These are phyloP conservation scores for Acrocephalus arundinaceus DNA, from an alignment of 2,113 vertebrate species.

Conservation along the genomic window DNA sequence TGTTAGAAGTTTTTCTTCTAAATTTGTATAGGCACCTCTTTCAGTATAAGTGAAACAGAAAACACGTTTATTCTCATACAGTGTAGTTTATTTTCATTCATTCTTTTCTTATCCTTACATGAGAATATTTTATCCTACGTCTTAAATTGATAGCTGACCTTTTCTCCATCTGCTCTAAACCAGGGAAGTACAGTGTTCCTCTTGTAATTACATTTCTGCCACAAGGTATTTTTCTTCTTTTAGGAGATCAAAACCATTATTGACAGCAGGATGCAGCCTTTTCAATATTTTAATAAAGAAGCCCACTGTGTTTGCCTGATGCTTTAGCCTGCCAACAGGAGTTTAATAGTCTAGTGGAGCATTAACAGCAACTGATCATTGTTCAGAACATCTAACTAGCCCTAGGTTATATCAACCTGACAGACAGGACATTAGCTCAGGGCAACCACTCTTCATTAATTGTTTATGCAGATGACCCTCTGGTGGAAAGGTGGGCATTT, in stretches of 20 bases:
- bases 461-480: slow-evolving; percentile 27
- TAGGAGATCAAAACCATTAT: slow-evolving; percentile 57
- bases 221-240: slow-evolving; percentile 56
- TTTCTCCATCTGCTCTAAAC: slow-evolving; percentile 52
- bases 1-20: not conserved
- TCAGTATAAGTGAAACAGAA: not conserved
- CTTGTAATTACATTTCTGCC: slow-evolving; percentile 67
- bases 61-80: not conserved
- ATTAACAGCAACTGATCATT: slow-evolving; percentile 6
- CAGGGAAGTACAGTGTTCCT: slow-evolving; percentile 20
- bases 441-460: slow-evolving; percentile 33
- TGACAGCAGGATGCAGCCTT: slow-evolving; percentile 57
- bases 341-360: slow-evolving; percentile 34
- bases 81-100: slow-evolving; percentile 23
- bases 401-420: slow-evolving; percentile 18
- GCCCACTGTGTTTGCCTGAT: slow-evolving; percentile 1
- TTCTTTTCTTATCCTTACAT: not conserved
- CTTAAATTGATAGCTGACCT: slow-evolving; percentile 65
- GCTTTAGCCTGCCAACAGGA: slow-evolving; percentile 31
- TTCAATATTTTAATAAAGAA: slow-evolving; percentile 66
- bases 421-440: slow-evolving; percentile 9
- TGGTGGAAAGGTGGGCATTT: slow-evolving; percentile 18
- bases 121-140: slow-evolving; percentile 37
- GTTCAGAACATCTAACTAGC: slow-evolving; percentile 32
- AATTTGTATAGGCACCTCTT: not conserved